Base-by-base conservation (phyloP, 1,140 invertebrate genomes). In the Melitaea cinxia region DNA sequence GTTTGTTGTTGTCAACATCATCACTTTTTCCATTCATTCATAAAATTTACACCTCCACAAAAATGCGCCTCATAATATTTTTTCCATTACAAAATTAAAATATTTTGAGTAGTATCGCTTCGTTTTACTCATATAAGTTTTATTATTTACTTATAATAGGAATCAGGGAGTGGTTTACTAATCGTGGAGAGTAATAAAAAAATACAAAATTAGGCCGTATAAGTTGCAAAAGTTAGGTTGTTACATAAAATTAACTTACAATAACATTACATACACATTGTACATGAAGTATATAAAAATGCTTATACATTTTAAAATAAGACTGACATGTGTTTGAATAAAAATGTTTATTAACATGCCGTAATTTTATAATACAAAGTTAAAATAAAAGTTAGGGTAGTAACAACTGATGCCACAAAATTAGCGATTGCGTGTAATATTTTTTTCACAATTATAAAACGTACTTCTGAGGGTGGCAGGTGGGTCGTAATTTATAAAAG, bases 401-500 rank as follows among this genome's bases (percentile, higher is more conserved):
- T 0, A 47, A 47, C 42, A 47, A 47, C 42, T 23, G 42, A 3
- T 17, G 56, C 37, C 55, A 63, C 55, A 54, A 63, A 39, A 64
- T 66, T 63, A 64, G 65, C 57, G 56, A 62, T 67, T 73, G 58
- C 30, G 56, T 58, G 49, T 37, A 64, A 70, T 58, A 75, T 70
- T 73, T 75, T n/a, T 68, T 74, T 59, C 28, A 68, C 62, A 60
- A 60, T 56, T 72, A 73, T 64, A 50, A 66, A 63, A 65, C 24
- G 65, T 73, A 60, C 64, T 70, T 72, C 68, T 57, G 58, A 61
- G 68, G 59, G 72, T 79, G 84, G 83, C 85, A 79, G 77, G 71
- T 75, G 75, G 42, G 19, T 23, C 78, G 73, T 85, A 88, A 85
- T 86, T 89, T 85, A 89, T 87, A 84, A 82, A 67, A 70, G 75